These are phyloP conservation scores for Drosophila saltans DNA, from an alignment of 1,140 invertebrate species.

Conservation along the genomic window DNA sequence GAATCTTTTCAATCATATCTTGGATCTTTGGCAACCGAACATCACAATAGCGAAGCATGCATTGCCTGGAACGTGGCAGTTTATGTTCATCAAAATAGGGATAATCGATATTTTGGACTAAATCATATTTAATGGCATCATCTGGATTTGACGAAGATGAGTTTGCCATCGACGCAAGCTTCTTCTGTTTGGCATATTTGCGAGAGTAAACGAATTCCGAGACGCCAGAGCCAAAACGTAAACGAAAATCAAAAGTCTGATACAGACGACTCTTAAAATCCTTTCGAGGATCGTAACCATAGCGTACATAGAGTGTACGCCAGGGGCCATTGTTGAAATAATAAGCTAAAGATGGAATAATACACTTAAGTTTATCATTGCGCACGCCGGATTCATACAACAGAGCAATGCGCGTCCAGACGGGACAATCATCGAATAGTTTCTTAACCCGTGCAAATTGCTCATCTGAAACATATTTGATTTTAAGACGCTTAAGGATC, in stretches of 20 bases:
- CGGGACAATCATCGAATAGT: conserved; percentile 90
- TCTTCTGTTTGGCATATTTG: conserved; percentile 57
- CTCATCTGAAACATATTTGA: conserved; percentile 79
- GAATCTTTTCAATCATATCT: conserved; percentile 88
- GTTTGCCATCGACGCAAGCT: conserved; percentile 27
- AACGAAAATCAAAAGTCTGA: conserved; percentile 93
- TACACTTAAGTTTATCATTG: conserved; percentile 88
- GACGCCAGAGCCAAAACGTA: conserved; percentile 84
- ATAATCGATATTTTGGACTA: conserved; percentile 74
- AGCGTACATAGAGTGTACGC: conserved; percentile 92
- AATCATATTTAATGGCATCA: conserved; percentile 39
- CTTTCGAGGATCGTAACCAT: conserved; percentile 94
- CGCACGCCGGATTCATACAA: conserved; percentile 87
- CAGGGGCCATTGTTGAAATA: conserved; percentile 95
- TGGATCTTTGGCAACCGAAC: conserved; percentile 93
- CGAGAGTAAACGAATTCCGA: conserved; percentile 74
- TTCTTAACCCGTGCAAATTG: conserved; percentile 73
- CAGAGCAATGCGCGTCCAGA: conserved; percentile 93
- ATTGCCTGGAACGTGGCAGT: conserved; percentile 72
- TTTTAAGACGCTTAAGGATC: conserved; percentile 82
- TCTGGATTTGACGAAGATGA: conserved; percentile 20
- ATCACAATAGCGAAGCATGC: conserved; percentile 88
- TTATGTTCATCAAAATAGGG: conserved; percentile 79
- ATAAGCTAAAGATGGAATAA: conserved; percentile 92
- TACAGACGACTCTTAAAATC: conserved; percentile 91